Evolutionary conservation across 2,113 vertebrate species (phyloP).

Genomic region (Crotalus helleri): DNA sequence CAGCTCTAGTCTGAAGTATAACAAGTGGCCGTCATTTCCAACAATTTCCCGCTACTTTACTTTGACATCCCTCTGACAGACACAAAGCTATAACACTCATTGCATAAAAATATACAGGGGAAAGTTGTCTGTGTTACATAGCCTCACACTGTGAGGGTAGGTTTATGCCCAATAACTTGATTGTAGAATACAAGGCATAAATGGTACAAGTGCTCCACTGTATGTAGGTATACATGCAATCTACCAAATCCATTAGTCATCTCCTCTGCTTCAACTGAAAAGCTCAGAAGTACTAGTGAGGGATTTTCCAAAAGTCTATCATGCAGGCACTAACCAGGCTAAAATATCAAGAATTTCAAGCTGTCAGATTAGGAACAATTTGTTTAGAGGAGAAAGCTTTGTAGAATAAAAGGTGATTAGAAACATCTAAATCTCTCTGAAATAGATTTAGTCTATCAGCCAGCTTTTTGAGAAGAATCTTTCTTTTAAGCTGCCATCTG

Average conservation of each 20-base stretch:
- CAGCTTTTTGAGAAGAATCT: neutral
- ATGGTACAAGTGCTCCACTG: neutral
- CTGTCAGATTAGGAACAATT: neutral
- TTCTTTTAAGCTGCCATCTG: too few species aligned
- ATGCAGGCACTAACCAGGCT: neutral
- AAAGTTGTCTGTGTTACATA: neutral
- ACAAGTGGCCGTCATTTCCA: neutral
- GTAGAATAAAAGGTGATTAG: neutral
- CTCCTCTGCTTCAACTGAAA: neutral
- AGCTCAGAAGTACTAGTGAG: neutral
- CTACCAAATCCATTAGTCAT: neutral
- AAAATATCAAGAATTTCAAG: neutral
- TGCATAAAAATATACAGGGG: neutral
- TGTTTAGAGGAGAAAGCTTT: neutral
- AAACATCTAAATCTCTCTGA: neutral
- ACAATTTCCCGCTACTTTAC: neutral
- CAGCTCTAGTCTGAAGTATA: neutral
- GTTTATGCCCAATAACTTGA: neutral
- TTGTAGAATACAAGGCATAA: neutral
- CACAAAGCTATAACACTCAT: neutral
- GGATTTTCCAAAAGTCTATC: neutral
- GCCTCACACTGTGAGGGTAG: constrained; percentile 24
- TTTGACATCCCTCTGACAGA: neutral
- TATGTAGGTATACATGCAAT: neutral
- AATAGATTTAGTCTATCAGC: neutral